Evolutionary conservation across 2,888 invertebrate species (phyloP), one percentile per base, ranked within the genome.

Genomic region (Siphonodentalium dalli): DNA sequence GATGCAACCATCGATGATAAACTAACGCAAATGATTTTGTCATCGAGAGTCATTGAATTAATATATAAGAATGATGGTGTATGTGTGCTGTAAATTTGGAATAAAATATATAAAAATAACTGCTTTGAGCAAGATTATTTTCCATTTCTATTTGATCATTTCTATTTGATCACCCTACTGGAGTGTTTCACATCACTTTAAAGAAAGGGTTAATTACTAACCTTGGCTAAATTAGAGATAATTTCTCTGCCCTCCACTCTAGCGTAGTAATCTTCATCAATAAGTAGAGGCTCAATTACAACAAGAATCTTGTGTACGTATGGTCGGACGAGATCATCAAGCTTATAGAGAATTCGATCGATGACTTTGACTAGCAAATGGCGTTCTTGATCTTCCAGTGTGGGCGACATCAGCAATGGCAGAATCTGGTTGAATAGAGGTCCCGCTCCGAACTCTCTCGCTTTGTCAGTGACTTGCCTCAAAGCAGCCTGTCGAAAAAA

Each of bases 271-370:
- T 99, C 99, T 86, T 99, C 99, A 82, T 99, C 99, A 79, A 99
- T 99, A 34, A 99, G 85, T 60, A 99, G 85, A 0, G 99, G 99
- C 84, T 99, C 99, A 80, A 99, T 99, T 4, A 99, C 99, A 15
- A 99, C 99, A 61, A 99, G 87, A 80, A 99, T 99, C 87, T 99
- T 99, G 85, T 99, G 99, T 0, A 99, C 99, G 76, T 99, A 99
- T 0, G 99, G 99, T 61, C 99, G 88, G 24, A 99, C 99, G 71
- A 99, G 85, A 84, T 99, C 99, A 76, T 99, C 99, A 69, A 99
- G 84, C 83, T 99, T 99, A 84, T 99, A 99, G 13, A 99, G 85
- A 78, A 99, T 97, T 43, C 99, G 87, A 84, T 99, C 99, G 72
- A 99, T 99, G 48, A 97, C 96, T 86, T 99, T 99, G 8, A 99